Evolutionary conservation across 64 coral and sea anemone genomes (phyloP).

Genomic region (Astreopora myriophthalma): DNA sequence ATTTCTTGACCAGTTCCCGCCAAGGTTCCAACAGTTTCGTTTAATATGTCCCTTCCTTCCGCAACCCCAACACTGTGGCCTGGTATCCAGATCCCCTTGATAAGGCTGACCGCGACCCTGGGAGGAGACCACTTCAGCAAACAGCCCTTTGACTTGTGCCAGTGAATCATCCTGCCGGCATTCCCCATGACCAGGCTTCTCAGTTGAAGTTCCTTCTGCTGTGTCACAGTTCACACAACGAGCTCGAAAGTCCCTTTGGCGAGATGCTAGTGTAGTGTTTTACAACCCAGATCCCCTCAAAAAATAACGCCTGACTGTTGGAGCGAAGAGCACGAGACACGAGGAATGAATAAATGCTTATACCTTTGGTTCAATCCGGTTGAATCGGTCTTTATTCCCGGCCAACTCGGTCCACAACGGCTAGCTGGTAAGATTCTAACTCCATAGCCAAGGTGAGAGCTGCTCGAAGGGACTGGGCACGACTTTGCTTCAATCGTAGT

Average conservation of each 20-base stretch:
- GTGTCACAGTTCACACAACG: neutral
- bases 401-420: too few species aligned
- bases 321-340: too few species aligned
- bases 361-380: too few species aligned
- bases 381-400: too few species aligned
- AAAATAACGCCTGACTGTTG: too few species aligned
- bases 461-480: neutral
- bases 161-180: neutral
- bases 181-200: neutral
- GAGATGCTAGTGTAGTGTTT: neutral
- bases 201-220: neutral
- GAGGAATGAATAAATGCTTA: too few species aligned
- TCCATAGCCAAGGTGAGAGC: constrained; percentile 28
- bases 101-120: too few species aligned
- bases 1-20: neutral
- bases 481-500: constrained; percentile 22
- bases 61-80: constrained; percentile 10
- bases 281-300: too few species aligned
- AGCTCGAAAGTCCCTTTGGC: neutral
- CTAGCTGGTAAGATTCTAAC: constrained; percentile 39
- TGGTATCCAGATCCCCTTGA: neutral
- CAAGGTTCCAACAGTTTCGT: neutral
- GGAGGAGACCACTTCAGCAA: neutral
- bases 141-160: neutral
- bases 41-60: constrained; percentile 2